phyloP scores from a whole-genome alignment of 2,797 vertebrate genomes.

The Takifugu ocellatus region DNA sequence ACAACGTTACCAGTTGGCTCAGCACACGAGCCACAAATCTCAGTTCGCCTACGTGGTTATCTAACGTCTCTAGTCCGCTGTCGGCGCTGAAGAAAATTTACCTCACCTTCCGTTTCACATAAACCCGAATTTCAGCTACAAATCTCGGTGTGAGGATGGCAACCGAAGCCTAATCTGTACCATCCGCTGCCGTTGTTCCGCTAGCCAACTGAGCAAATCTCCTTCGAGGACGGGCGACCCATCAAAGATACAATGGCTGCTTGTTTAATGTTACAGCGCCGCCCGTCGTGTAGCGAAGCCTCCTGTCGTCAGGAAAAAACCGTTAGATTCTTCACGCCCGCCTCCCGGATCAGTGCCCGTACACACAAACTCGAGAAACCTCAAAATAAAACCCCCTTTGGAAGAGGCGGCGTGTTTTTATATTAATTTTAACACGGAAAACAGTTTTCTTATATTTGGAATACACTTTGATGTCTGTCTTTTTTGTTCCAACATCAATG shows the following conservation, averaged over 20 bases:
- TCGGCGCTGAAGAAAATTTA: background rate
- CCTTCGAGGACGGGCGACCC: conserved; percentile 31
- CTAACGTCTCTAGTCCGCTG: background rate
- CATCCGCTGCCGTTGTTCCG: conserved; percentile 59
- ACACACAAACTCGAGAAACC: no score
- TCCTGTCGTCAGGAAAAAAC: background rate
- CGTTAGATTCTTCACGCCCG: background rate
- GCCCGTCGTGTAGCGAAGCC: background rate
- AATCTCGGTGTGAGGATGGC: conserved; percentile 52
- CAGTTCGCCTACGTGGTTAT: background rate
- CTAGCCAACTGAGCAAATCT: conserved; percentile 52
- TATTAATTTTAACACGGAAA: no score
- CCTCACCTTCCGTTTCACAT: conserved; percentile 46
- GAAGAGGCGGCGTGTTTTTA: no score
- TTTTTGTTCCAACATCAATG: no score
- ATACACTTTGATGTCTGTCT: no score
- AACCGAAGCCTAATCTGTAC: conserved; percentile 48
- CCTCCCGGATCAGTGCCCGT: no score
- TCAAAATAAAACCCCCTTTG: no score
- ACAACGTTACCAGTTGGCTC: conserved; percentile 21
- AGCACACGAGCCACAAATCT: conserved; percentile 11
- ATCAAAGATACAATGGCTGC: conserved; percentile 20
- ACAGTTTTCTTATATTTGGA: no score
- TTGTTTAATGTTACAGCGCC: conserved; percentile 45
- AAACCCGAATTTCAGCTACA: conserved; percentile 14